Conservation (phyloP, 2,113 vertebrate species). For the Setophaga kirtlandii region DNA sequence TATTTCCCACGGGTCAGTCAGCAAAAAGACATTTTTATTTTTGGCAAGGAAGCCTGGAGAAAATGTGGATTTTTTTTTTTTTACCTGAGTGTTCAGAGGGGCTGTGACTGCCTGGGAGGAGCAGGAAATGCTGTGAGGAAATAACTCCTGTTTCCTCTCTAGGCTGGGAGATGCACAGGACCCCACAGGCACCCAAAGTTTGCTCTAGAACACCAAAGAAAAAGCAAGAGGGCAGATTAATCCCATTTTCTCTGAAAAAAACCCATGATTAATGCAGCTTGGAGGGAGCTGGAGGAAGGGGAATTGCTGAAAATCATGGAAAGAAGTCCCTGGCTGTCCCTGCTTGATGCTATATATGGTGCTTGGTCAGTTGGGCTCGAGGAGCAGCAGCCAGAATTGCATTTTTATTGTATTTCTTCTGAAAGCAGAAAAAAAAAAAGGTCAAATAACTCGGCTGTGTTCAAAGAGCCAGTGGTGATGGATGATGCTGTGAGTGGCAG, state of each 20-base stretch:
- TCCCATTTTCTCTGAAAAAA: not conserved
- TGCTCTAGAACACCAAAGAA: not conserved
- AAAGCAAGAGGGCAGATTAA: not conserved
- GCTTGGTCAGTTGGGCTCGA: conserved; percentile 38
- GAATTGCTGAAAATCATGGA: not conserved
- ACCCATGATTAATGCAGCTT: conserved; percentile 13
- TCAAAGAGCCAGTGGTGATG: not conserved
- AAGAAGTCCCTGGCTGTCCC: conserved; percentile 27
- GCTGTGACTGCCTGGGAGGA: conserved; percentile 1
- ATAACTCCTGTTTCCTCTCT: conserved; percentile 23
- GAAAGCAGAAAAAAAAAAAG: not conserved
- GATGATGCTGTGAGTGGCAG: not conserved
- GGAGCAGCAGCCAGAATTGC: conserved; percentile 7
- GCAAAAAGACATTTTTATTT: not conserved
- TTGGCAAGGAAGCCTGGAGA: not conserved
- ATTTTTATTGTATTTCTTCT: conserved; percentile 54
- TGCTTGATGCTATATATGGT: conserved; percentile 57
- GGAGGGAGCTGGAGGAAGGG: conserved; percentile 25
- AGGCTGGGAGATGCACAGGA: not conserved
- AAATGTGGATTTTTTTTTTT: not conserved
- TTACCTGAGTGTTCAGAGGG: not conserved
- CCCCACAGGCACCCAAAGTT: not conserved
- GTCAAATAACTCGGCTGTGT: not conserved
- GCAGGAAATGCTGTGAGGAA: conserved; percentile 41
- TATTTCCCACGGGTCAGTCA: not conserved